Evolutionary conservation across 2,888 invertebrate species (phyloP).

Genomic region (Drosophila bunnanda): DNA sequence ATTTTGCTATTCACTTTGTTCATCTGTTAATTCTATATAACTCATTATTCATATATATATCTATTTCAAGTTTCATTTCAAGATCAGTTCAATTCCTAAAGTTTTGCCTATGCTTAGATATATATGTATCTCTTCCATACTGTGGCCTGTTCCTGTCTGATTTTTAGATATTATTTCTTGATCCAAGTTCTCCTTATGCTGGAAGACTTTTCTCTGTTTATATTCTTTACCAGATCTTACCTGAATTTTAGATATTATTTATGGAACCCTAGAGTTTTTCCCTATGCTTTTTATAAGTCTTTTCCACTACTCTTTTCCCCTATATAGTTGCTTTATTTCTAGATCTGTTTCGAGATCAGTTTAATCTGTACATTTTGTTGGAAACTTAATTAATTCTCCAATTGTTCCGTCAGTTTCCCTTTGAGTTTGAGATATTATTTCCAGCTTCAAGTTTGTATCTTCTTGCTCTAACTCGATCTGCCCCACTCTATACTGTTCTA

Average conservation of each 20-base stretch:
- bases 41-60: neutral
- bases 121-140: neutral
- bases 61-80: neutral
- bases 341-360: neutral
- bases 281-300: neutral
- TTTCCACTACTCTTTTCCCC: neutral
- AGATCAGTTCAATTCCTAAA: neutral
- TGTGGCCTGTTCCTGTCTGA: neutral
- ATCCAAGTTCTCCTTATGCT: neutral
- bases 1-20: neutral
- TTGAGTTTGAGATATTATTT: conserved; percentile 5
- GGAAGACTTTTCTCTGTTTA: neutral
- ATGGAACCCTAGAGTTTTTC: neutral
- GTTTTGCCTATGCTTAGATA: neutral
- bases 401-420: neutral
- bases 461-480: conserved; percentile 27
- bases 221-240: neutral
- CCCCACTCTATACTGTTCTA: conserved; percentile 48
- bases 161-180: neutral
- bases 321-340: neutral
- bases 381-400: neutral
- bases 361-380: neutral
- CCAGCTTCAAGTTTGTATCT: neutral
- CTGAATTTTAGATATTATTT: neutral
- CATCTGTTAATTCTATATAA: neutral